Evolutionary conservation across 2,113 vertebrate genomes (phyloP).

Genomic region (Hydropotes inermis): DNA sequence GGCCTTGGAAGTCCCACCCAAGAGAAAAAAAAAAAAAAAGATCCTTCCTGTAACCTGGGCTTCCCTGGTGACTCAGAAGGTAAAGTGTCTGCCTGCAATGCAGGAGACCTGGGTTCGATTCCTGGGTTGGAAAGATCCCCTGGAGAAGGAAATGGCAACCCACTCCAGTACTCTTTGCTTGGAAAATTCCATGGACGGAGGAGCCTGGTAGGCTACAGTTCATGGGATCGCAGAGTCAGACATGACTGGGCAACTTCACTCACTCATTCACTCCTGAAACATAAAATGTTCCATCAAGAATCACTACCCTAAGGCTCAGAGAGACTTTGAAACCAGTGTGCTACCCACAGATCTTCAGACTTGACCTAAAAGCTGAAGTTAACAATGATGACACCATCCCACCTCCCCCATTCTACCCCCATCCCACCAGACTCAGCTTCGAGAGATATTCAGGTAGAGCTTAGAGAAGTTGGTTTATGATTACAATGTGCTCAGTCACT

Average conservation of each 20-base stretch:
- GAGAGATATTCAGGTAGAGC: background rate
- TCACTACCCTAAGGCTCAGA: background rate
- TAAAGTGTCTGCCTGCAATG: background rate
- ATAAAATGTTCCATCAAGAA: background rate
- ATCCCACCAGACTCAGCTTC: background rate
- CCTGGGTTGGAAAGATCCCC: background rate
- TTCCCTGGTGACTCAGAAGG: background rate
- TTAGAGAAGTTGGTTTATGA: background rate
- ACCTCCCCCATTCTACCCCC: too few species aligned
- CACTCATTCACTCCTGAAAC: background rate
- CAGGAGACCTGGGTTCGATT: rapidly evolving
- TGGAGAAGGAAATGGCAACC: background rate
- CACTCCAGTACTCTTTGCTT: background rate
- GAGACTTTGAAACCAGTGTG: background rate
- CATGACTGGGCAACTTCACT: background rate
- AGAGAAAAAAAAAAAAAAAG: background rate
- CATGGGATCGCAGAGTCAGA: background rate
- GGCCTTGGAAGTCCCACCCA: background rate
- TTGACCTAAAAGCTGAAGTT: background rate
- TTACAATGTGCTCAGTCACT: background rate
- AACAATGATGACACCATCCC: background rate
- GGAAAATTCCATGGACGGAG: background rate
- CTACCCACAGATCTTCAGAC: background rate
- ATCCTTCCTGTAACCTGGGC: background rate
- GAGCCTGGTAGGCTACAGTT: background rate